These are phyloP conservation scores for Cydia amplana DNA, from an alignment of 1,140 invertebrate species.

Conservation along the genomic window DNA sequence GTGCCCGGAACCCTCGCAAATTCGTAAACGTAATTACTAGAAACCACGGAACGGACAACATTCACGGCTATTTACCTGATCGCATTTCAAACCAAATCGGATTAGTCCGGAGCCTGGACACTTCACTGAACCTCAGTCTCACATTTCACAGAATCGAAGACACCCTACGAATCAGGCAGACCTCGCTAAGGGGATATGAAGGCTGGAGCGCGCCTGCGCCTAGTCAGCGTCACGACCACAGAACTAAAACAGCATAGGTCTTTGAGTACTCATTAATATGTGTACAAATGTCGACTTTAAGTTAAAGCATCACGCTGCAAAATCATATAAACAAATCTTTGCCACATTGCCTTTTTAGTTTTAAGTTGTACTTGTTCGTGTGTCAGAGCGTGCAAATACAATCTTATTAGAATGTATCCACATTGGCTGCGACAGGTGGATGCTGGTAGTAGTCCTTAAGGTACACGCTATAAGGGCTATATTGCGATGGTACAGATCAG, in stretches of 20 bases:
- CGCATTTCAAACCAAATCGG: neutral
- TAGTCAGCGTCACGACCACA: neutral
- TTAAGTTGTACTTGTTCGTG: neutral
- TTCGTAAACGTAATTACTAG: neutral
- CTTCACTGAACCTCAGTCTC: neutral
- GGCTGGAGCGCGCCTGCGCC: neutral
- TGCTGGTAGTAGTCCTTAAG: neutral
- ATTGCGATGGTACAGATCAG: neutral
- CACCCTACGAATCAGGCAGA: constrained; percentile 20
- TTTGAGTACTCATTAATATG: neutral
- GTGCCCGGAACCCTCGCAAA: neutral
- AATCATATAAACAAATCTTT: neutral
- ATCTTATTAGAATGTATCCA: constrained; percentile 30
- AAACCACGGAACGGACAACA: neutral
- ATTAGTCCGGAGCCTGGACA: neutral
- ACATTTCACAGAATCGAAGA: neutral
- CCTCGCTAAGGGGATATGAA: neutral
- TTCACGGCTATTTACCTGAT: neutral
- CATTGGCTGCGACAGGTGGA: constrained; percentile 13
- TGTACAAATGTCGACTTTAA: neutral
- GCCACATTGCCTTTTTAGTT: neutral
- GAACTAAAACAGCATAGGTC: neutral
- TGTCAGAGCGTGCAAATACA: constrained; percentile 25
- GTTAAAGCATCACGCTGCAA: neutral
- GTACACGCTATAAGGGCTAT: neutral